phyloP scores from a whole-genome alignment of 2,797 vertebrate species.

The Micrastur ruficollis region DNA sequence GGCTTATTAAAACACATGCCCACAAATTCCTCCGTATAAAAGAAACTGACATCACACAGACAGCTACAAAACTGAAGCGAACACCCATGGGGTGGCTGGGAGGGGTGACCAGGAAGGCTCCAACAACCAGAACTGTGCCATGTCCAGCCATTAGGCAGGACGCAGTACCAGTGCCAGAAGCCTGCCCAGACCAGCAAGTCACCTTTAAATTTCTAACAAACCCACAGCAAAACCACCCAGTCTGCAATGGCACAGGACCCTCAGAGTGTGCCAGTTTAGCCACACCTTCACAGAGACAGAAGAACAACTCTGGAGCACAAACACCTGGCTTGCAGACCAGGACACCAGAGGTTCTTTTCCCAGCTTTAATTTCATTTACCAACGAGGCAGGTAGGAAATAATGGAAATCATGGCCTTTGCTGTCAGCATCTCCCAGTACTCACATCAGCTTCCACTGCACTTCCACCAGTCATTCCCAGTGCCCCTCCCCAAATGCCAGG shows the following conservation, averaged over 20 bases:
- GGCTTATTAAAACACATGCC: neutral
- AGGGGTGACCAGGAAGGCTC: neutral
- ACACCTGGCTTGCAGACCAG: neutral
- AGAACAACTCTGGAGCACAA: neutral
- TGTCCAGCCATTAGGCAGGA: neutral
- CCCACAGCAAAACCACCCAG: neutral
- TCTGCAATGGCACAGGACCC: rapidly evolving
- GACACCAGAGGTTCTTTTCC: neutral
- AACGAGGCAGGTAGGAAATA: neutral
- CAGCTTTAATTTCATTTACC: neutral
- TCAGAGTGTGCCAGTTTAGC: neutral
- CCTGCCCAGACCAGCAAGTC: neutral
- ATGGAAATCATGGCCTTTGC: neutral
- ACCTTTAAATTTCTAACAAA: neutral
- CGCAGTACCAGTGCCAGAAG: neutral
- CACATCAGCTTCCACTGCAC: neutral
- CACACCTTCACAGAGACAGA: neutral
- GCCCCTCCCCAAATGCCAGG: neutral
- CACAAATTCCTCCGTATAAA: neutral
- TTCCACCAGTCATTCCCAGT: neutral
- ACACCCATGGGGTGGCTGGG: rapidly evolving
- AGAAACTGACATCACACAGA: neutral
- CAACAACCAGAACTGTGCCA: neutral
- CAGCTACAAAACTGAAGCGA: neutral
- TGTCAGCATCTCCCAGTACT: neutral